These are phyloP conservation scores for Parnassius orleans DNA, from an alignment of 2,888 invertebrate genomes.

Conservation along the genomic window DNA sequence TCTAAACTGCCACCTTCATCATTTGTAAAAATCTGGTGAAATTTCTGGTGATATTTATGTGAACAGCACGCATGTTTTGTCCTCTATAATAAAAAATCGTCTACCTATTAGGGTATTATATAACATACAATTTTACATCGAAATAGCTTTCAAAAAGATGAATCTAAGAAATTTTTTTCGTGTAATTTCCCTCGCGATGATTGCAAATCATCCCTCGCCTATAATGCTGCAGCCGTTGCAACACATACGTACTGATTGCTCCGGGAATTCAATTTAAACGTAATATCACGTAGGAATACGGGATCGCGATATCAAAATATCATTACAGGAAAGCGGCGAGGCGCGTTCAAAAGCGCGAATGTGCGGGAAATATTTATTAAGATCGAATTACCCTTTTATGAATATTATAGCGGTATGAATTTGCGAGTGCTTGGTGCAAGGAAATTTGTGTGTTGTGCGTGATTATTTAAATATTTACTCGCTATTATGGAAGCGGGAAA, in stretches of 20 bases:
- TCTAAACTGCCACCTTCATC: no score
- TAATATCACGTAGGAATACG: constrained; percentile 30
- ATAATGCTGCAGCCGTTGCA: constrained; percentile 21
- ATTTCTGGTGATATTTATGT: no score
- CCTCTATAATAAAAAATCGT: no score
- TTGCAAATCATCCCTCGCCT: constrained; percentile 21
- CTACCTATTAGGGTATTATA: no score
- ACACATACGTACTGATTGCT: constrained; percentile 27
- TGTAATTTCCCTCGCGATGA: constrained; percentile 4
- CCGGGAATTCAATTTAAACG: constrained; percentile 39
- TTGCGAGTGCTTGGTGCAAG: constrained; percentile 1
- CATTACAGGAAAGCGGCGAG: constrained; percentile 20
- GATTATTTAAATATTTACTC: not conserved
- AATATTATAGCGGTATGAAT: constrained; percentile 9
- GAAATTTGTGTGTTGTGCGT: not conserved
- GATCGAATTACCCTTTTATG: constrained; percentile 20
- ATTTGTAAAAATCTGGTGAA: no score
- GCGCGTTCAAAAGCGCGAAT: constrained; percentile 22
- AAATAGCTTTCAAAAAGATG: no score
- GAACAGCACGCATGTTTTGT: no score
- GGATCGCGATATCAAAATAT: constrained; percentile 30
- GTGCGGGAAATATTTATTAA: constrained; percentile 22
- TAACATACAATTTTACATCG: no score
- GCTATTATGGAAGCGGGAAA: not conserved
- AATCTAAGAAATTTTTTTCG: not conserved